A percentile compares a stretch with the other conserved stretches of the same genome.
phyloP scores from a whole-genome alignment of 2,113 vertebrate genomes.

The Corythoichthys intestinalis region DNA sequence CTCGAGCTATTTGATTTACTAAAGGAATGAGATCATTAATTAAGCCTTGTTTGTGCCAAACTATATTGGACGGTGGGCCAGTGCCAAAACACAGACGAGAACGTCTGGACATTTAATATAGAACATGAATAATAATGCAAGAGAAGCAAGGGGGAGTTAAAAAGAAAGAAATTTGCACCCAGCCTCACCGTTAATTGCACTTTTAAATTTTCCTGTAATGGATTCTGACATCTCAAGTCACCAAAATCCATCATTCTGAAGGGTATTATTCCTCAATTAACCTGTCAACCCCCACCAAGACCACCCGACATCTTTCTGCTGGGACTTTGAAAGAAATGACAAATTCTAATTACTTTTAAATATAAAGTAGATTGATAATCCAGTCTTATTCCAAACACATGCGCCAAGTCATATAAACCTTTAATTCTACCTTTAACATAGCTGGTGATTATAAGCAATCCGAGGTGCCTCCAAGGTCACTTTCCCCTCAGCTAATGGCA shows the following conservation, averaged over 20 bases:
- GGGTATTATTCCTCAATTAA: constrained; percentile 82
- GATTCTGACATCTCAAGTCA: constrained; percentile 81
- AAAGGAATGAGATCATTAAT: constrained; percentile 63
- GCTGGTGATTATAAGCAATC: constrained; percentile 4
- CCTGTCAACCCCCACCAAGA: constrained; percentile 70
- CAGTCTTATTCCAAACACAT: constrained; percentile 33
- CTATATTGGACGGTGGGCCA: constrained; percentile 36
- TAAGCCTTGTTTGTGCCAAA: constrained; percentile 57
- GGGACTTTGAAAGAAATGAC: constrained; percentile 71
- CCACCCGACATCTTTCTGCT: constrained; percentile 65
- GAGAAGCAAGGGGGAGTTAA: constrained; percentile 62
- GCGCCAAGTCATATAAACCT: constrained; percentile 32
- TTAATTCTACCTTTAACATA: constrained; percentile 8
- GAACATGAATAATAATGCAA: constrained; percentile 70
- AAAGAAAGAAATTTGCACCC: constrained; percentile 68
- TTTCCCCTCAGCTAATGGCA: neutral
- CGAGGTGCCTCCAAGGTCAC: constrained; percentile 1
- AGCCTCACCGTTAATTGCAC: constrained; percentile 77
- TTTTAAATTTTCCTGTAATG: constrained; percentile 78
- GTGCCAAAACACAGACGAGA: constrained; percentile 44
- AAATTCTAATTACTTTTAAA: constrained; percentile 78
- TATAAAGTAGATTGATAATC: constrained; percentile 75
- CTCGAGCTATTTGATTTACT: constrained; percentile 43
- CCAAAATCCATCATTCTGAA: constrained; percentile 83
- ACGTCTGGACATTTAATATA: constrained; percentile 59